Percentiles rank a stretch among this genome's conserved stretches.
These are phyloP conservation scores for Polyommatus iphigenia DNA, from an alignment of 2,888 invertebrate genomes.

Conservation along the genomic window DNA sequence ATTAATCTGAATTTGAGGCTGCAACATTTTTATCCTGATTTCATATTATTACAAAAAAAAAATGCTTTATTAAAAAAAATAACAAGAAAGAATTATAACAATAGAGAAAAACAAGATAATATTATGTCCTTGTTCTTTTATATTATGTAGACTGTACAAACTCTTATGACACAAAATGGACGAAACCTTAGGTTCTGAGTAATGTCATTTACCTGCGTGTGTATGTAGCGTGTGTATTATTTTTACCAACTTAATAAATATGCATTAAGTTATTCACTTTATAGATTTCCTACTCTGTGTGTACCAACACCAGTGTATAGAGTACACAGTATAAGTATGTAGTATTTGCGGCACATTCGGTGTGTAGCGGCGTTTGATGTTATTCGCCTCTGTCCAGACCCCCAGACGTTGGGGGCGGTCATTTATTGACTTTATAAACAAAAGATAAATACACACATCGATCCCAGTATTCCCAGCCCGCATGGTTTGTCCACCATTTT, in stretches of 20 bases:
- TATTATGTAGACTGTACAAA: too few species aligned
- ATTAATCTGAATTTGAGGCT: not conserved
- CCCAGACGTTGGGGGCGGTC: not conserved
- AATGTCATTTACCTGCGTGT: too few species aligned
- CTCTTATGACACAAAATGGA: too few species aligned
- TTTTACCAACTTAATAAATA: too few species aligned
- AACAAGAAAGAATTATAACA: too few species aligned
- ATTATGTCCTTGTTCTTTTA: too few species aligned
- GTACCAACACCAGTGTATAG: not conserved
- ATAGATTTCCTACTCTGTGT: not conserved
- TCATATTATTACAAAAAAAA: too few species aligned
- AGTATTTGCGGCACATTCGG: not conserved
- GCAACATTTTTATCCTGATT: not conserved
- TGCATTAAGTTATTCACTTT: too few species aligned
- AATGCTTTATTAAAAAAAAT: too few species aligned
- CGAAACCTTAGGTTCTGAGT: too few species aligned
- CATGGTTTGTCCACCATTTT: slow-evolving; percentile 21
- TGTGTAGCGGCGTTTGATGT: slow-evolving; percentile 18
- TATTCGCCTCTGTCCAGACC: slow-evolving; percentile 14
- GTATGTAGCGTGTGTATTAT: too few species aligned
- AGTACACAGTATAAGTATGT: not conserved
- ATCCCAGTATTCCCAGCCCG: slow-evolving; percentile 23
- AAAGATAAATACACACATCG: slow-evolving; percentile 26
- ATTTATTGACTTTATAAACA: slow-evolving; percentile 30
- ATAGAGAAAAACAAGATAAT: too few species aligned